Evolutionary conservation across 2,113 vertebrate genomes (phyloP).

Genomic region (Cryptotis parvus): DNA sequence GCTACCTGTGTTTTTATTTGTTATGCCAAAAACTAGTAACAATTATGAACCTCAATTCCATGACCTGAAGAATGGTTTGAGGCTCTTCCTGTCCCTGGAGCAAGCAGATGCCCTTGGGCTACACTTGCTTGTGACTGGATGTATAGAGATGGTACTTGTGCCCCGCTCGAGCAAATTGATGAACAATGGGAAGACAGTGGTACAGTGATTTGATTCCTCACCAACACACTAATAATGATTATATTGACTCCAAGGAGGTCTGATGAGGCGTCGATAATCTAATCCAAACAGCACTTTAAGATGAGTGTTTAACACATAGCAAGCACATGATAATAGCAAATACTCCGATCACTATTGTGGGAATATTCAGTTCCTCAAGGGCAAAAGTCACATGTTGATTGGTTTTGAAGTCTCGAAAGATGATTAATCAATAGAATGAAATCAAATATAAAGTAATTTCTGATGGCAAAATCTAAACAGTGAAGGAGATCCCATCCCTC

Average conservation of each 20-base stretch:
- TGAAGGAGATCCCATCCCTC: background rate
- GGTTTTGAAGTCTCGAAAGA: background rate
- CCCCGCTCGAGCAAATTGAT: too few relatives aligned
- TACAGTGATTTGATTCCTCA: conserved; percentile 5
- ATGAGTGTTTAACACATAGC: background rate
- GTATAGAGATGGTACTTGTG: too few relatives aligned
- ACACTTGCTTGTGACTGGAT: too few relatives aligned
- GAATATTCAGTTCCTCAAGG: background rate
- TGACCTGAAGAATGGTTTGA: too few relatives aligned
- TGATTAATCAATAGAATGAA: background rate
- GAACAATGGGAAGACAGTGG: too few relatives aligned
- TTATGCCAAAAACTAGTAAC: too few relatives aligned
- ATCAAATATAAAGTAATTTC: background rate
- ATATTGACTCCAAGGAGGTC: background rate
- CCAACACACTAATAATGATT: background rate
- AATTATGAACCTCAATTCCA: too few relatives aligned
- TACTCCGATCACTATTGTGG: background rate
- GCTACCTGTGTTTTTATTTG: too few relatives aligned
- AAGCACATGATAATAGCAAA: background rate
- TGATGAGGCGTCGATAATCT: conserved; percentile 2
- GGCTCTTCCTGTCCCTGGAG: too few relatives aligned
- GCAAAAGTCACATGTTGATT: background rate
- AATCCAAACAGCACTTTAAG: background rate
- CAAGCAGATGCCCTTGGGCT: too few relatives aligned
- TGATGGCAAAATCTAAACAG: background rate